Conservation (phyloP, 2,888 invertebrate genomes). For the Pammene fasciana region DNA sequence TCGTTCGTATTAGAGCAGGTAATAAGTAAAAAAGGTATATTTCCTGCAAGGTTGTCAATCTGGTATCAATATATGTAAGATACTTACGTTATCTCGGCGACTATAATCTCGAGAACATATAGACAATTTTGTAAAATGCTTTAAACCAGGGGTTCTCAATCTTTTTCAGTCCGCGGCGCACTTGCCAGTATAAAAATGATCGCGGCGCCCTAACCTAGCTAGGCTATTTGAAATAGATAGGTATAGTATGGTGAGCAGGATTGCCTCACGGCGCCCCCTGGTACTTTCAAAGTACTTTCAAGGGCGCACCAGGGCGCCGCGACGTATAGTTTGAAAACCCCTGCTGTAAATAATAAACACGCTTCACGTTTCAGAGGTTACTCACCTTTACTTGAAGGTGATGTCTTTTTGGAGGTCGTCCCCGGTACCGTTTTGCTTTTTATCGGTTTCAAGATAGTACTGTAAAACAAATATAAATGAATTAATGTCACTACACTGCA, state of each 20-base stretch:
- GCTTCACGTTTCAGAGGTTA: slow-evolving; percentile 46
- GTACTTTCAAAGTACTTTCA: no score
- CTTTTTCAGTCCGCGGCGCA: no score
- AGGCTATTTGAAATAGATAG: no score
- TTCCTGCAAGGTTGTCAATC: neutral
- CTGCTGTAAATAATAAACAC: no score
- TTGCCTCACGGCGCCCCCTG: no score
- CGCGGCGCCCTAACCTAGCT: no score
- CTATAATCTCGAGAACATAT: neutral
- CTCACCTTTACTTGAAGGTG: slow-evolving; percentile 61
- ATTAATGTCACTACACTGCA: neutral
- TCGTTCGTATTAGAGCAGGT: neutral
- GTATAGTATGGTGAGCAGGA: no score
- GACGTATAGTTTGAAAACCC: no score
- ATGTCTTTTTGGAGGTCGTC: slow-evolving; percentile 61
- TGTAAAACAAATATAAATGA: slow-evolving; percentile 49
- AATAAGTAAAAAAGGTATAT: slow-evolving; percentile 9
- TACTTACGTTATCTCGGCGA: neutral
- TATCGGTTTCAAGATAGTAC: slow-evolving; percentile 59
- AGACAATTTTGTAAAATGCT: neutral
- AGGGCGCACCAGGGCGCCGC: no score
- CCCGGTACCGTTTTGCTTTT: slow-evolving; percentile 58
- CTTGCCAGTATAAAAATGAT: no score
- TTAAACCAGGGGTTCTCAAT: no score
- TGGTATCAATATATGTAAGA: neutral